Conservation (phyloP, 2,888 invertebrate species). For the Gortyna flavago region DNA sequence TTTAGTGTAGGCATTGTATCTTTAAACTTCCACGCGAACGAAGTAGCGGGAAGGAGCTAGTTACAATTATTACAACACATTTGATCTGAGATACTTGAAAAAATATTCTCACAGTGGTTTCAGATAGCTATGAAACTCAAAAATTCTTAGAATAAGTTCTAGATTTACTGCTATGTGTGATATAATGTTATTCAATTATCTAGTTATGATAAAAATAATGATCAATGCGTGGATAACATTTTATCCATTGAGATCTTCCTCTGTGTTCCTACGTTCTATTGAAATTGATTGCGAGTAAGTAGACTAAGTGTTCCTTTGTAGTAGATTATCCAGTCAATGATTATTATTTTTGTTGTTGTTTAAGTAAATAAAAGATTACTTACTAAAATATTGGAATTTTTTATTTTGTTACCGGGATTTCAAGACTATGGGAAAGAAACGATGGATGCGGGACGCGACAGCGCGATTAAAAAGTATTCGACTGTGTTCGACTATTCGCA, state of each 20-base stretch:
- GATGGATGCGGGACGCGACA: background rate
- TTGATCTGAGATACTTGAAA: background rate
- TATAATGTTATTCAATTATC: constrained; percentile 66
- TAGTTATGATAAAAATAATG: constrained; percentile 60
- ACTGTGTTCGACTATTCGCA: background rate
- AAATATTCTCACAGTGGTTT: background rate
- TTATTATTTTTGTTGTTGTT: constrained; percentile 65
- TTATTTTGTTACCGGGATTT: constrained; percentile 6
- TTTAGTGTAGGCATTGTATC: background rate
- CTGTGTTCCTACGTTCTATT: constrained; percentile 65
- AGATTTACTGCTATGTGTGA: constrained; percentile 68
- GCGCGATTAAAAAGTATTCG: background rate
- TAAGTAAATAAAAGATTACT: constrained; percentile 65
- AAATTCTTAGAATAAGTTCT: constrained; percentile 49
- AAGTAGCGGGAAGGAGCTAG: background rate
- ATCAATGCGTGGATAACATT: constrained; percentile 56
- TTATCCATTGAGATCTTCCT: constrained; percentile 57
- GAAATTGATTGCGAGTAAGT: constrained; percentile 56
- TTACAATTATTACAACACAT: background rate
- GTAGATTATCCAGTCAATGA: constrained; percentile 56
- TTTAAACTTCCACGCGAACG: background rate
- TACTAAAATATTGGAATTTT: constrained; percentile 42
- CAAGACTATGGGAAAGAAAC: background rate
- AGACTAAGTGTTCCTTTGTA: constrained; percentile 48
- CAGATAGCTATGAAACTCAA: constrained; percentile 48